Evolutionary conservation across 2,113 vertebrate genomes (phyloP), one percentile per base, ranked within the genome.

Genomic region (Myiozetetes cayanensis): DNA sequence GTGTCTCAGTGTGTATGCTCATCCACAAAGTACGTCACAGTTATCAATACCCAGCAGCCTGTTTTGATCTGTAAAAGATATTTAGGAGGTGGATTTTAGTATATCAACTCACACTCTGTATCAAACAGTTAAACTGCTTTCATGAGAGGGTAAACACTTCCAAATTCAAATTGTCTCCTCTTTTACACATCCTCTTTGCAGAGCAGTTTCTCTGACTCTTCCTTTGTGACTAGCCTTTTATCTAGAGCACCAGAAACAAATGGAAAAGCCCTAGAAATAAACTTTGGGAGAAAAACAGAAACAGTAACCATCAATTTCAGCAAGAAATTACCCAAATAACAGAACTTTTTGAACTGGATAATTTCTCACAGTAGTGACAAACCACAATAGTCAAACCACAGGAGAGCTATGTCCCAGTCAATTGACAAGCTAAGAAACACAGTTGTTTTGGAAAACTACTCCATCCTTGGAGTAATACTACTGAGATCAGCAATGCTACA

Each of bases 341-440:
- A 93, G 66, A 94, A 96, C 77, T 91, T 96, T 96, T 93, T 94
- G 74, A 97, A 93, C 63, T 76, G 87, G 76, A 78, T 91, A 94
- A 95, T 94, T 95, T 87, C 92, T 94, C 87, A 80, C 90, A 95
- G 90, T 88, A 96, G 93, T 95, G 94, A 96, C 90, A 97, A 97
- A 97, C 90, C 94, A 95, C 93, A 96, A 93, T 12, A 95, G 89
- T 90, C 89, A 96, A 96, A 95, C 96, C 96, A 94, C 95, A 97
- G 94, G 82, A 97, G 79, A 94, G 76, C 77, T 65, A 50, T 73
- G 89, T 90, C 94, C 80, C 92, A 90, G 83, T 72, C 93, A 95
- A 92, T 90, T 95, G 85, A 94, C 59, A 63, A 90, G 72, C 58
- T 85, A 92, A 90, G 87, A 88, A 93, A 96, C 66, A 80, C 24